These are phyloP conservation scores for Thinocorus orbignyianus DNA, from an alignment of 2,113 vertebrate genomes.

Conservation along the genomic window DNA sequence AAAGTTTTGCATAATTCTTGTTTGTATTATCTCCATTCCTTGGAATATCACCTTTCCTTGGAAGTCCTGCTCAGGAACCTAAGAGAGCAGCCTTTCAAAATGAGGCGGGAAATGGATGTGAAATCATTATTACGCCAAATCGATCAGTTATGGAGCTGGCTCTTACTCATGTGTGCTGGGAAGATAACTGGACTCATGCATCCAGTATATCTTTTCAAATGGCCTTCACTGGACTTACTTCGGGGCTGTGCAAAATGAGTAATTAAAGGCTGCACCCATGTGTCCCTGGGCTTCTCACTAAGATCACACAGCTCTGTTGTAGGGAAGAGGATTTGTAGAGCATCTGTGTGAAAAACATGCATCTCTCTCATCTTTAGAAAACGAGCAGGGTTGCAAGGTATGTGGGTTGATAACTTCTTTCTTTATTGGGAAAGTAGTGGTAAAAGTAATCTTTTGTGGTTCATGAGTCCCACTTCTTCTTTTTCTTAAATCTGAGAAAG, in stretches of 20 bases:
- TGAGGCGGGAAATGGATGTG: neutral
- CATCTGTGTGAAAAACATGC: neutral
- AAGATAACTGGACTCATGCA: neutral
- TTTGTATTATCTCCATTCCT: neutral
- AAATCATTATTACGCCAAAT: neutral
- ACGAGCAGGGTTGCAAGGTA: neutral
- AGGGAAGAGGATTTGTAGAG: neutral
- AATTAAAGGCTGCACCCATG: neutral
- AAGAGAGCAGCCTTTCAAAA: neutral
- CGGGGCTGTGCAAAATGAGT: neutral
- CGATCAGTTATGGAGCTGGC: neutral
- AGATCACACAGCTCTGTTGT: fast-evolving
- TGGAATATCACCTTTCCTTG: neutral
- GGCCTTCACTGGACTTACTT: neutral
- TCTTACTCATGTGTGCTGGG: neutral
- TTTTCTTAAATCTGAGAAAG: neutral
- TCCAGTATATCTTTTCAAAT: neutral
- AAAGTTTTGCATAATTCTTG: neutral
- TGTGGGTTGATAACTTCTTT: neutral
- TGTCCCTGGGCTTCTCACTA: neutral
- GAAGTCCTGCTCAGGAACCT: neutral
- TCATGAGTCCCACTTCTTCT: neutral
- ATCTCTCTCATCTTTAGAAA: neutral
- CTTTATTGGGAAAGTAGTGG: neutral
- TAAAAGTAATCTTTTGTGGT: neutral